Percentiles rank a stretch among this genome's conserved stretches.
These are phyloP conservation scores for Melieria picta DNA, from an alignment of 2,888 invertebrate species.

Conservation along the genomic window DNA sequence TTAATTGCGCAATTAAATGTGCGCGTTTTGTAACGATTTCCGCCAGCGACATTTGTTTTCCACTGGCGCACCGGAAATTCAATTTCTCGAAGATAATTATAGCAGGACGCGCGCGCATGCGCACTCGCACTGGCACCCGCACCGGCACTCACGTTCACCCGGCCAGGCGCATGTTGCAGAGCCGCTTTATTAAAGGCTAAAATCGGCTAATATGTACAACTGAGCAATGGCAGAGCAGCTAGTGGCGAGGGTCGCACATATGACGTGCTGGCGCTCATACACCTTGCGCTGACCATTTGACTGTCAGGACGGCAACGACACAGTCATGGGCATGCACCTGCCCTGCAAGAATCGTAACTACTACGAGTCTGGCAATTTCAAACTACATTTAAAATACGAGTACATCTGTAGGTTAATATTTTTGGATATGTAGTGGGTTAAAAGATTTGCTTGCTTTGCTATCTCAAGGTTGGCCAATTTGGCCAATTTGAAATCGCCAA, in stretches of 20 bases:
- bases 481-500: too few relatives aligned
- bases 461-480: too few relatives aligned
- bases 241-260: too few relatives aligned
- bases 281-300: conserved; percentile 27
- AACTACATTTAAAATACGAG: too few relatives aligned
- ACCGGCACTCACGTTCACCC: conserved; percentile 6
- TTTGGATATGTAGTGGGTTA: too few relatives aligned
- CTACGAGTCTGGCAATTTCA: too few relatives aligned
- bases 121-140: conserved; percentile 30
- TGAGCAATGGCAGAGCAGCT: too few relatives aligned
- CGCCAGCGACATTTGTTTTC: conserved; percentile 53
- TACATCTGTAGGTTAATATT: too few relatives aligned
- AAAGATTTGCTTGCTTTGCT: too few relatives aligned
- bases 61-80: conserved; percentile 58
- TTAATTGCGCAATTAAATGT: conserved; percentile 63
- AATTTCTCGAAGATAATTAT: conserved; percentile 63
- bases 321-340: not conserved
- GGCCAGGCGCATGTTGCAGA: not conserved
- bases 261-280: not conserved
- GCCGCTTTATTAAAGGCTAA: too few relatives aligned
- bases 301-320: conserved; percentile 9
- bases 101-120: conserved; percentile 59
- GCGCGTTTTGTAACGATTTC: conserved; percentile 61
- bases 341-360: too few relatives aligned
- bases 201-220: too few relatives aligned